These are phyloP conservation scores for Malthinus seriepunctatus DNA, from an alignment of 2,888 invertebrate genomes.

Conservation along the genomic window DNA sequence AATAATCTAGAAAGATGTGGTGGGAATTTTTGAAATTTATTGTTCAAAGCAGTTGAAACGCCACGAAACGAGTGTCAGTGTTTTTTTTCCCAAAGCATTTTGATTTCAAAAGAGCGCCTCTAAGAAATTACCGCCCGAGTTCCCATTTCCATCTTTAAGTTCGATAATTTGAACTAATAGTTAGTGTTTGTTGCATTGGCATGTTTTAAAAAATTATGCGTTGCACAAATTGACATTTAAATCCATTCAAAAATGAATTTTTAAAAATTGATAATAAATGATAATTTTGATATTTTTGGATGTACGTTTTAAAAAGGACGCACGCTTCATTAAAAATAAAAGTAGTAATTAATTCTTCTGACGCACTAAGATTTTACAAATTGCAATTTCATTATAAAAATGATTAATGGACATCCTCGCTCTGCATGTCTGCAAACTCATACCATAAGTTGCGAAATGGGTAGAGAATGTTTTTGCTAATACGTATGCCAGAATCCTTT, in stretches of 20 bases:
- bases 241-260: background rate
- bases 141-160: too few relatives aligned
- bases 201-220: too few relatives aligned
- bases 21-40: too few relatives aligned
- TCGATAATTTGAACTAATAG: too few relatives aligned
- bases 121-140: too few relatives aligned
- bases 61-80: too few relatives aligned
- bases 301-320: slow-evolving; percentile 38
- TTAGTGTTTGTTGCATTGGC: too few relatives aligned
- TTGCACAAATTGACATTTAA: too few relatives aligned
- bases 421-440: slow-evolving; percentile 40
- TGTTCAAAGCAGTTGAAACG: too few relatives aligned
- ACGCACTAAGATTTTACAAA: slow-evolving; percentile 34
- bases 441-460: slow-evolving; percentile 40
- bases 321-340: slow-evolving; percentile 39
- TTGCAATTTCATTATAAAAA: slow-evolving; percentile 47
- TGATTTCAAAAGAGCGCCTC: too few relatives aligned
- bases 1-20: background rate
- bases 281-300: slow-evolving; percentile 29
- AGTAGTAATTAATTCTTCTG: slow-evolving; percentile 36
- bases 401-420: slow-evolving; percentile 42
- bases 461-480: slow-evolving; percentile 14
- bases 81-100: too few relatives aligned
- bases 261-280: slow-evolving; percentile 27
- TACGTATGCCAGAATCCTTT: slow-evolving; percentile 18